Evolutionary conservation across 2,888 invertebrate genomes (phyloP), one percentile per base, ranked within the genome.

Genomic region (Pyrgus malvae): DNA sequence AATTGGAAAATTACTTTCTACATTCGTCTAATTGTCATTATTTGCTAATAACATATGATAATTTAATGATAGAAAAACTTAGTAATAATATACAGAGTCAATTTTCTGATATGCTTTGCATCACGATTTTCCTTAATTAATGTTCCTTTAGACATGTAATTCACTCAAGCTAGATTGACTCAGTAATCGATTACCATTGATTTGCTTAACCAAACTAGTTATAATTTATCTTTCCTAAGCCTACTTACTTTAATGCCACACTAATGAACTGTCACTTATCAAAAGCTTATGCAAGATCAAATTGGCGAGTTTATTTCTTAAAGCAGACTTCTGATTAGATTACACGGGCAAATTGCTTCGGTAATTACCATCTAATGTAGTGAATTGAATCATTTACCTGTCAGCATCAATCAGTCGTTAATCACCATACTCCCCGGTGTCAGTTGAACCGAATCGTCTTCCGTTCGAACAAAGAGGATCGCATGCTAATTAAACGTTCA

Each of bases 401-500:
- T 45, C 55, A 48, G 54, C 56, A 17, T 55, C 58, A 31, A 61
- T 60, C 63, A 68, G 70, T 73, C 67, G 72, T 76, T 73, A 74
- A 73, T 67, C 58, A 60, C 60, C 21, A 38, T 66, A 62, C 63
- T 64, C 66, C 56, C 60, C 60, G 51, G 46, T 7, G 45, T 38
- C 14, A 37, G 60, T 53, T 61, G 58, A 60, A 62, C 67, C 66
- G 65, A 68, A 75, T 70, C 72, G 67, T 72, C 76, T 70, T 73
- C 71, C 70, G 71, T 65, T 65, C 54, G 61, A 69, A 69, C 68
- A 69, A 68, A 71, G 69, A 65, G 68, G 71, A 69, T 73, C 67
- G 69, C 69, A 75, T 74, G 72, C 68, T 82, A 82, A 82, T 81
- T 77, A 77, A 75, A 74, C 68, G 67, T 62, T 57, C 62, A 60